Evolutionary conservation across 2,113 vertebrate genomes (phyloP).

Genomic region (Leiothrix lutea): DNA sequence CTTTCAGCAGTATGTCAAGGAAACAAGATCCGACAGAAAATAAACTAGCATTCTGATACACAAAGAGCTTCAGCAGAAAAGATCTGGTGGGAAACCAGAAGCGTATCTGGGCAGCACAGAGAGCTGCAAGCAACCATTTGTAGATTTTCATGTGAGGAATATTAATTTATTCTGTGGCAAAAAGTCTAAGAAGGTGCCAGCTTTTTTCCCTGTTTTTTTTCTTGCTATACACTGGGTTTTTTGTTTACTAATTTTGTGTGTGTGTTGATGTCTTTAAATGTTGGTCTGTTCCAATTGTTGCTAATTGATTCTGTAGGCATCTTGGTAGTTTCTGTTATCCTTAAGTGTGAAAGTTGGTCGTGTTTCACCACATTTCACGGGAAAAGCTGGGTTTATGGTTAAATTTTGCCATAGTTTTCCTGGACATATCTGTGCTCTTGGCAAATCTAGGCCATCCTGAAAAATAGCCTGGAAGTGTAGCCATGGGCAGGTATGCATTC

Average conservation of each 20-base stretch:
- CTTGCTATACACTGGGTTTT: background rate
- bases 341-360: background rate
- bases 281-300: background rate
- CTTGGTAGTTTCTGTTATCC: background rate
- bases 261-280: background rate
- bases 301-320: background rate
- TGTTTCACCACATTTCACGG: background rate
- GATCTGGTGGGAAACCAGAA: background rate
- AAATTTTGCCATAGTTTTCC: background rate
- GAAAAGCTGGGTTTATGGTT: background rate
- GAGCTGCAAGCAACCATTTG: background rate
- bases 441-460: background rate
- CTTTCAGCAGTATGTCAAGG: constrained; percentile 9
- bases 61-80: background rate
- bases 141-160: background rate
- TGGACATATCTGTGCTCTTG: background rate
- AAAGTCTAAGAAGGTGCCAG: background rate
- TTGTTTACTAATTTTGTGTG: background rate
- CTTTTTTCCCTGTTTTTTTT: rapidly evolving
- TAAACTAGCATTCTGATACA: background rate
- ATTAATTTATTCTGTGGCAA: background rate
- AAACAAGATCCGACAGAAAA: background rate
- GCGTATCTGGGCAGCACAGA: background rate
- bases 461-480: background rate
- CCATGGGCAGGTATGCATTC: background rate